A percentile compares a stretch with the other conserved stretches of the same genome.
Conservation (phyloP, 2,797 vertebrate species). For the Aselliscus stoliczkanus region DNA sequence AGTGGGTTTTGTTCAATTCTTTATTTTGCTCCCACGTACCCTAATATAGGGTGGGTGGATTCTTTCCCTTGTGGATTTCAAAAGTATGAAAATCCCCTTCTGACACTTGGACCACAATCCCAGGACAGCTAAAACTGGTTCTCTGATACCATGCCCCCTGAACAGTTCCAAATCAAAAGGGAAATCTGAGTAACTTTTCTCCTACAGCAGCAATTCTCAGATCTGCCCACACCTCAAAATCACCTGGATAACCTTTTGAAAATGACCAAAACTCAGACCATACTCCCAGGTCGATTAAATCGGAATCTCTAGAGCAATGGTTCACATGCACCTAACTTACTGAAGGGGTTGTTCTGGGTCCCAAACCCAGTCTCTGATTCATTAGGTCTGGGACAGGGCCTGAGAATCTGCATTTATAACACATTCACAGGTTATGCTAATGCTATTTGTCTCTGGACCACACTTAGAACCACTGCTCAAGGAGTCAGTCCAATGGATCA, state of each 20-base stretch:
- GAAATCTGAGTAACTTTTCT: background rate
- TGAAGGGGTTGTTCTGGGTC: background rate
- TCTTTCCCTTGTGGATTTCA: background rate
- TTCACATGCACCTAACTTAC: background rate
- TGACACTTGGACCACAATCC: background rate
- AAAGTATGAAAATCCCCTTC: constrained; percentile 17
- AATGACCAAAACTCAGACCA: background rate
- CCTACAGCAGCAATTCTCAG: background rate
- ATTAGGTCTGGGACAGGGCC: background rate
- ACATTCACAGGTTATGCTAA: background rate
- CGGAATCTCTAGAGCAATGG: background rate
- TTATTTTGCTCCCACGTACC: background rate
- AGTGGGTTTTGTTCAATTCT: background rate
- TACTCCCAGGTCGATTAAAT: background rate
- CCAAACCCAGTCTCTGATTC: background rate
- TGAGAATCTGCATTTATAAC: background rate
- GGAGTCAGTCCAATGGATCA: background rate
- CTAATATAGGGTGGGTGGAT: background rate
- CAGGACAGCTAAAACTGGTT: background rate
- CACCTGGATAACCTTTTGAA: background rate
- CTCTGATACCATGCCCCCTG: background rate
- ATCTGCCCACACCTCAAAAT: background rate
- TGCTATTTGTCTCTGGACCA: background rate
- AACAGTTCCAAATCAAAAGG: background rate
- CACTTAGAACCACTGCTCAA: background rate